A percentile compares a stretch with the other conserved stretches of the same genome.
Evolutionary conservation across 2,113 vertebrate genomes (phyloP).

Genomic region (Hyaena hyaena): DNA sequence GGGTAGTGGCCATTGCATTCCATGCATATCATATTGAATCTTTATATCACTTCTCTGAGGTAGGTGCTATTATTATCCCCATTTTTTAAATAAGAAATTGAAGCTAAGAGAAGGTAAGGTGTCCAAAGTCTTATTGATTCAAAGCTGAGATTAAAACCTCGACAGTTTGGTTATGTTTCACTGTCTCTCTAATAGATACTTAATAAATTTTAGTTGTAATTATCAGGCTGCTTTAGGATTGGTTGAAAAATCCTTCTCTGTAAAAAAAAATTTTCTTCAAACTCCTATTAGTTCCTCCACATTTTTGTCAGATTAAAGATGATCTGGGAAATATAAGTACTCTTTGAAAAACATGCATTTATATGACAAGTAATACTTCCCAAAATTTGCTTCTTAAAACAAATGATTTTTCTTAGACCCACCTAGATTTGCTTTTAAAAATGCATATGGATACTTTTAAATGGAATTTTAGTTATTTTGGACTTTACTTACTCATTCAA

Average conservation of each 20-base stretch:
- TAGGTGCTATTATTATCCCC: background rate
- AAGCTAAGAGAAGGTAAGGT: background rate
- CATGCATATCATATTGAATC: background rate
- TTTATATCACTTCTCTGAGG: background rate
- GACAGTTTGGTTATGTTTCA: background rate
- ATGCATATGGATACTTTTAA: conserved; percentile 5
- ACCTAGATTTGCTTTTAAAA: conserved; percentile 8
- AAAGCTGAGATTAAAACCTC: background rate
- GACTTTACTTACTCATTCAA: background rate
- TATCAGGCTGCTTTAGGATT: background rate
- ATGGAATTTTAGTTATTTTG: conserved; percentile 19
- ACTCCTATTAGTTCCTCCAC: background rate
- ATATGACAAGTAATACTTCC: background rate
- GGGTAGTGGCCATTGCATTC: background rate
- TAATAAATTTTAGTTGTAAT: conserved; percentile 7
- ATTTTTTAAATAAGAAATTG: conserved; percentile 23
- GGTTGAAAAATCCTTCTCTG: background rate
- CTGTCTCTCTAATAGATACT: background rate
- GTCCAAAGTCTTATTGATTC: background rate
- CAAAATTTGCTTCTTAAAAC: background rate
- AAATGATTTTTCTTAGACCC: background rate
- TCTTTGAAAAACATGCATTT: background rate
- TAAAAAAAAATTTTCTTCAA: background rate
- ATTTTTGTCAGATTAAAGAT: conserved; percentile 47
- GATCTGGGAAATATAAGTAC: background rate